These are phyloP conservation scores for Phrynocephalus guinanensis DNA, from an alignment of 2,797 vertebrate species.

Conservation along the genomic window DNA sequence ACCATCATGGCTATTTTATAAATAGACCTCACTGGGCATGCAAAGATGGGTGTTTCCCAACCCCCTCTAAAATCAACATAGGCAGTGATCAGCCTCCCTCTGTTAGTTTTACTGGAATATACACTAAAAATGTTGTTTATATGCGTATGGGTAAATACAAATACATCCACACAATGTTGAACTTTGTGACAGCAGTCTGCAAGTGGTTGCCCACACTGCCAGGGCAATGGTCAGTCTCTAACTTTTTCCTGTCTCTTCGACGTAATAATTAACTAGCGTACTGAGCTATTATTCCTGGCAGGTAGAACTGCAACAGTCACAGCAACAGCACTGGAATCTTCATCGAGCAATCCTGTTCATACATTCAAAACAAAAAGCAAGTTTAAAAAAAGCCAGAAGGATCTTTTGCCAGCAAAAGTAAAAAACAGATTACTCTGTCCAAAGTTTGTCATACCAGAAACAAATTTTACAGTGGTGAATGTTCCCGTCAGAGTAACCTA, in stretches of 20 bases:
- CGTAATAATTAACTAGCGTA: constrained; percentile 71
- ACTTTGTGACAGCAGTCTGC: constrained; percentile 52
- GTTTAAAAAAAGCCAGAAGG: constrained; percentile 21
- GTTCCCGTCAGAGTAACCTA: constrained; percentile 41
- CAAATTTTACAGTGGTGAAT: constrained; percentile 18
- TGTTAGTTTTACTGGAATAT: constrained; percentile 39
- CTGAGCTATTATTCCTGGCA: constrained; percentile 65
- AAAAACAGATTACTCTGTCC: constrained; percentile 36
- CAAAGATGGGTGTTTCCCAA: neutral
- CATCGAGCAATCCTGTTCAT: constrained; percentile 48
- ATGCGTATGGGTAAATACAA: constrained; percentile 57
- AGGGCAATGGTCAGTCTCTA: constrained; percentile 64
- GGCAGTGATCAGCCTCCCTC: neutral
- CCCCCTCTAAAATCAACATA: constrained; percentile 7
- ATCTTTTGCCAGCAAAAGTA: constrained; percentile 37
- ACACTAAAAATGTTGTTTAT: constrained; percentile 32
- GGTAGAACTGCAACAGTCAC: constrained; percentile 61
- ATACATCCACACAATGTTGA: constrained; percentile 35
- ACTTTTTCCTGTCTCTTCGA: constrained; percentile 54
- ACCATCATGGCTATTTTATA: neutral
- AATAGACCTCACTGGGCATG: constrained; percentile 12
- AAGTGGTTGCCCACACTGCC: constrained; percentile 45
- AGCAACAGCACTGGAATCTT: constrained; percentile 28
- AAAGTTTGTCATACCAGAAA: constrained; percentile 29
- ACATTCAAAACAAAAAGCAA: constrained; percentile 55